These are phyloP conservation scores for Callyntrura sp. DNA, from an alignment of 2,888 invertebrate genomes.

Conservation along the genomic window DNA sequence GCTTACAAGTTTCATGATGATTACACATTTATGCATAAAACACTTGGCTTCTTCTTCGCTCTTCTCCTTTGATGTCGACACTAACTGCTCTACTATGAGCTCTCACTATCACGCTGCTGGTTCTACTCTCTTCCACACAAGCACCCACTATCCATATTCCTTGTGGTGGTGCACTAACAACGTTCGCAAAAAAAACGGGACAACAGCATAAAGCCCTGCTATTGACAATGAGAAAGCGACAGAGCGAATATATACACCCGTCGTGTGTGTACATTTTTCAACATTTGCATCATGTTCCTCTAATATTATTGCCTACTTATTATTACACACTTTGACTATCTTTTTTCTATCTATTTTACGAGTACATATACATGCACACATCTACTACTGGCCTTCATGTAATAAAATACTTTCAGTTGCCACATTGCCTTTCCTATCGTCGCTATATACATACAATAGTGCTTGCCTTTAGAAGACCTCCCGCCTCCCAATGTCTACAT, in stretches of 20 bases:
- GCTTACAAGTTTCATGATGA: conserved; percentile 5
- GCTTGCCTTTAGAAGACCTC: no score
- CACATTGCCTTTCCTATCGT: not conserved
- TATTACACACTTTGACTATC: no score
- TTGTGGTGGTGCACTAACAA: not conserved
- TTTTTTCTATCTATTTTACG: not conserved
- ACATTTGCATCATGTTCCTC: not conserved
- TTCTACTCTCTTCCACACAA: not conserved
- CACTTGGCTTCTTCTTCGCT: not conserved
- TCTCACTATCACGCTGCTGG: not conserved
- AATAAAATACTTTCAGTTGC: not conserved
- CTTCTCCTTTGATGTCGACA: conserved; percentile 13
- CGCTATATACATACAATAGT: no score
- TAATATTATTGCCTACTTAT: no score
- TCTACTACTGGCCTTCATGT: conserved; percentile 2
- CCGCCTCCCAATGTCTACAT: not conserved
- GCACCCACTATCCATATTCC: conserved; percentile 16
- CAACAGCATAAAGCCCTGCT: not conserved
- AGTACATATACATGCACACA: not conserved
- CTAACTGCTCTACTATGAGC: not conserved
- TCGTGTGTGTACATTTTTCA: no score
- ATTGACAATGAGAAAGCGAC: conserved; percentile 50
- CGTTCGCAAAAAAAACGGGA: not conserved
- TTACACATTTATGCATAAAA: not conserved
- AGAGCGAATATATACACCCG: not conserved